phyloP scores from a whole-genome alignment of 2,888 invertebrate genomes.

The Ochropleura leucogaster region DNA sequence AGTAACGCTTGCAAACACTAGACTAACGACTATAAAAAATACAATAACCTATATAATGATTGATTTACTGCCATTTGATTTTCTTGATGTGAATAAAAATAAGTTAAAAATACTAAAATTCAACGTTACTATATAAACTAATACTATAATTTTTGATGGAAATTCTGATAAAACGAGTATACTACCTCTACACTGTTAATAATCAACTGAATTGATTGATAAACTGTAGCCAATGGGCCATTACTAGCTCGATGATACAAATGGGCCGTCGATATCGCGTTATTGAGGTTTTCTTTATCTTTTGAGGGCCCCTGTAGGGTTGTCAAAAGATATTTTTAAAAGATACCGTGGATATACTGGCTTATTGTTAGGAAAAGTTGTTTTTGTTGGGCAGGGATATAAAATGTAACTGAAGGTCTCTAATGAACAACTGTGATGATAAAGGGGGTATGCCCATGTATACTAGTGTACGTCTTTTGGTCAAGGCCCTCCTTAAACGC shows the following conservation, averaged over 20 bases:
- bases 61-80: too few relatives aligned
- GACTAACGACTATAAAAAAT: too few relatives aligned
- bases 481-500: too few relatives aligned
- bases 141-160: too few relatives aligned
- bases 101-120: too few relatives aligned
- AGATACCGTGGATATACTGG: slow-evolving; percentile 19
- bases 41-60: too few relatives aligned
- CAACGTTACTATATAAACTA: too few relatives aligned
- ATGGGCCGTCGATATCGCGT: slow-evolving; percentile 72
- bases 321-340: slow-evolving; percentile 32
- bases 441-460: neutral
- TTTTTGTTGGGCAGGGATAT: neutral
- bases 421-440: neutral
- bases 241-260: slow-evolving; percentile 71
- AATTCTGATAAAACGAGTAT: too few relatives aligned
- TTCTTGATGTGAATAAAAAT: too few relatives aligned
- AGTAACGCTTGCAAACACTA: too few relatives aligned
- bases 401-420: neutral
- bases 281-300: slow-evolving; percentile 78
- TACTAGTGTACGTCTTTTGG: neutral
- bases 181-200: slow-evolving; percentile 54
- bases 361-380: neutral
- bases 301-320: slow-evolving; percentile 72
- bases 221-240: slow-evolving; percentile 65
- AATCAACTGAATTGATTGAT: slow-evolving; percentile 72